These are phyloP conservation scores for Trypoxylus dichotomus DNA, from an alignment of 1,140 invertebrate genomes.

Conservation along the genomic window DNA sequence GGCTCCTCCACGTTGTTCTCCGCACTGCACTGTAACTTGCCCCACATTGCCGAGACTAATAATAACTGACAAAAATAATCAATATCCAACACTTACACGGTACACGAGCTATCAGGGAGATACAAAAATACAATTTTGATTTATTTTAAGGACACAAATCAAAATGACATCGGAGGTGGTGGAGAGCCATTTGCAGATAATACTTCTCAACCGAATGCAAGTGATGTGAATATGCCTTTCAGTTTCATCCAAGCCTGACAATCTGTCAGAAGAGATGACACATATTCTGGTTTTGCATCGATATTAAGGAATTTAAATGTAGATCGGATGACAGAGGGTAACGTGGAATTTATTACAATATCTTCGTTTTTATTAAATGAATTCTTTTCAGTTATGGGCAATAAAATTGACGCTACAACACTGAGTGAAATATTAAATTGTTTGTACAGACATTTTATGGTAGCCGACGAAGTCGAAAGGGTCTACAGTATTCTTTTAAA, in stretches of 20 bases:
- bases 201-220: conserved; percentile 11
- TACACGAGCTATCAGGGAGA: no score
- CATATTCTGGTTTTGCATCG: conserved; percentile 36
- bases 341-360: background rate
- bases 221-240: conserved; percentile 39
- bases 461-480: conserved; percentile 40
- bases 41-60: no score
- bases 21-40: no score
- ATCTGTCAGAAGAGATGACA: conserved; percentile 36
- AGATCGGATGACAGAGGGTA: conserved; percentile 38
- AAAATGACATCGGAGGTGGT: conserved; percentile 27
- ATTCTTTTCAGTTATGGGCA: conserved; percentile 43
- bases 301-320: conserved; percentile 39
- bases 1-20: no score
- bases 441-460: conserved; percentile 42
- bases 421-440: conserved; percentile 40
- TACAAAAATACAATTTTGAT: background rate
- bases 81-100: no score
- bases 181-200: conserved; percentile 38
- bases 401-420: conserved; percentile 43
- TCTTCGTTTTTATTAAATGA: background rate
- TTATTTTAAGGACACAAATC: background rate
- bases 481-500: conserved; percentile 36
- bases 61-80: no score
- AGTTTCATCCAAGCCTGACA: conserved; percentile 40